Conservation (phyloP, 2,113 vertebrate species). For the Pyrgilauda ruficollis region DNA sequence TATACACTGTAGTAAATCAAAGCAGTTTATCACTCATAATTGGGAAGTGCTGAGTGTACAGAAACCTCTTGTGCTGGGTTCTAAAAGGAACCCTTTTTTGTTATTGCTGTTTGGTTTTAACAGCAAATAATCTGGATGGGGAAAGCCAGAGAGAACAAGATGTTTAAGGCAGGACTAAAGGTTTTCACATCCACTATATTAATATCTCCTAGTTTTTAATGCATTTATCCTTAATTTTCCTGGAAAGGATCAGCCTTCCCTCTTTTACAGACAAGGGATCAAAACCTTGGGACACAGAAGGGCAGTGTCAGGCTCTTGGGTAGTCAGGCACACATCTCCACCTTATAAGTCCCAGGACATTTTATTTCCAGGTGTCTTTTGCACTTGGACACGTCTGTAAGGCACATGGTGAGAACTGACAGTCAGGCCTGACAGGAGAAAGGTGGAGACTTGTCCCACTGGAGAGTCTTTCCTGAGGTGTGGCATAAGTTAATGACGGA, state of each 20-base stretch:
- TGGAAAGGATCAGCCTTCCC: neutral
- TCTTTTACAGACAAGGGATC: neutral
- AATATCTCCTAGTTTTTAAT: neutral
- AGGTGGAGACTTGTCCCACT: neutral
- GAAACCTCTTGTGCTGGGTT: neutral
- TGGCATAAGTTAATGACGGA: neutral
- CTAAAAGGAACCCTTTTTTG: neutral
- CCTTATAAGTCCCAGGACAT: neutral
- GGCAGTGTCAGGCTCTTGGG: neutral
- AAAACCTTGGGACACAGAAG: neutral
- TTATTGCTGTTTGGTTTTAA: neutral
- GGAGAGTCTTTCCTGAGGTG: neutral
- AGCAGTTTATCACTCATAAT: neutral
- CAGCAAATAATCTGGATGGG: neutral
- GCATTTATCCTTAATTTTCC: neutral
- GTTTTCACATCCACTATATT: neutral
- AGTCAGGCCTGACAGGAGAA: neutral
- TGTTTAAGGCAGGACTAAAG: neutral
- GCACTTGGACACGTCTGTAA: neutral
- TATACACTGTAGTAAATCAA: neutral
- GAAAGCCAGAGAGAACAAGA: neutral
- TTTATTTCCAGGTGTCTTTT: neutral
- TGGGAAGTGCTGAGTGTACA: neutral
- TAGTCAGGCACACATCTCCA: neutral
- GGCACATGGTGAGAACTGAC: neutral